A percentile compares a stretch with the other conserved stretches of the same genome.
Conservation (phyloP, 2,888 invertebrate genomes). For the Phalera bucephala region DNA sequence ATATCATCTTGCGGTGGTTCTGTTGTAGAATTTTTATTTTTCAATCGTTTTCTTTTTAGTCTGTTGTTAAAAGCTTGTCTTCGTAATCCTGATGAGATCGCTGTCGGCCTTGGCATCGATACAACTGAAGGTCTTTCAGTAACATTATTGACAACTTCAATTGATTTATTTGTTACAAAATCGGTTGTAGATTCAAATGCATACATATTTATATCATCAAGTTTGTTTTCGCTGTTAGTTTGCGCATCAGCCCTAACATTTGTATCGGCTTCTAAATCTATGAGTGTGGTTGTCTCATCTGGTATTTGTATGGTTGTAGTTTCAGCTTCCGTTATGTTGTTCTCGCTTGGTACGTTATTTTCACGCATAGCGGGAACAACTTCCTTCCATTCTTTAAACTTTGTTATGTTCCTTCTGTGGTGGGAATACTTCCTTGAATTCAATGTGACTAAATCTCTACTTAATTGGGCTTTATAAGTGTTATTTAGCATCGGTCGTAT, state of each 20-base stretch:
- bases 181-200: slow-evolving; percentile 18
- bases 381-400: slow-evolving; percentile 59
- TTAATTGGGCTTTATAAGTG: slow-evolving; percentile 58
- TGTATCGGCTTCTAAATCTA: slow-evolving; percentile 4
- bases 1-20: slow-evolving; percentile 61
- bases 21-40: slow-evolving; percentile 58
- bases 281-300: slow-evolving; percentile 19
- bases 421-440: slow-evolving; percentile 57
- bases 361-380: slow-evolving; percentile 45
- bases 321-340: slow-evolving; percentile 27
- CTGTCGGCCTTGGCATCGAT: slow-evolving; percentile 36
- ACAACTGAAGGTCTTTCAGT: slow-evolving; percentile 40
- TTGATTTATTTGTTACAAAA: slow-evolving; percentile 30
- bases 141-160: slow-evolving; percentile 20
- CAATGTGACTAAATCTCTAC: slow-evolving; percentile 60
- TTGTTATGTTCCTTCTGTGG: slow-evolving; percentile 53
- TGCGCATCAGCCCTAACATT: background rate
- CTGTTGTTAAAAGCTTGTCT: slow-evolving; percentile 61
- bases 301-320: slow-evolving; percentile 29
- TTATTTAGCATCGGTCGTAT: slow-evolving; percentile 57
- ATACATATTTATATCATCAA: slow-evolving; percentile 29
- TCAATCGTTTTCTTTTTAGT: slow-evolving; percentile 62
- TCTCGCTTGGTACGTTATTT: slow-evolving; percentile 35
- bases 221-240: slow-evolving; percentile 6
- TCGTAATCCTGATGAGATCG: slow-evolving; percentile 51